Base-by-base conservation (phyloP, 2,888 invertebrate species). In the Parthenolecanium corni region DNA sequence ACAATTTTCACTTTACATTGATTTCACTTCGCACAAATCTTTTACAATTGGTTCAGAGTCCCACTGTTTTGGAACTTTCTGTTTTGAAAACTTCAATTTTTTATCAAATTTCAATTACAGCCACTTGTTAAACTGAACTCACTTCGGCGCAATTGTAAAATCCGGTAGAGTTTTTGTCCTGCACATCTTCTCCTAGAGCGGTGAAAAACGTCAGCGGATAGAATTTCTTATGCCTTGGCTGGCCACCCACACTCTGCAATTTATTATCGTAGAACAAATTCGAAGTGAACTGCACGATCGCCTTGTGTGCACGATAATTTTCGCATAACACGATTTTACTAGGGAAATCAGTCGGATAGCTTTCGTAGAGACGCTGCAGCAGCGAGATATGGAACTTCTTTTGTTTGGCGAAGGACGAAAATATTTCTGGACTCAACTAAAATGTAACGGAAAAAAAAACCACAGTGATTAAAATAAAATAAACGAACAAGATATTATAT, bases 111-210 rank as follows among this genome's bases (percentile, higher is more conserved):
- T n/a, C n/a, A n/a, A n/a, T n/a, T n/a, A n/a, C n/a, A n/a, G n/a
- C n/a, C n/a, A n/a, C n/a, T n/a, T n/a, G n/a, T n/a, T n/a, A n/a
- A n/a, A n/a, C n/a, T n/a, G 9, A 9, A 42, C 24, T 65, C 65
- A 79, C 86, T 76, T 90, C 90, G 0, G 84, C 82, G 71, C 84
- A 83, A 72, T 90, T 89, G 70, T 85, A 87, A 72, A 84, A 89
- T 0, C 88, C 86, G 6, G 89, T 89, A 1, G 84, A 83, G 70
- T 83, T 82, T 67, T 77, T 78, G 71, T 88, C 89, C 74, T 89
- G 88, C 1, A 85, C 79, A 72, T 89, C 89, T 71, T 84, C 83
- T 0, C 89, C 89, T 51, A 84, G 76, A 0, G 87, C 86, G 0
- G 86, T 85, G 72, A 85, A 88, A 73, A 89, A 88, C 4, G 86